These are phyloP conservation scores for Drosophila sp. DNA, from an alignment of 1,140 invertebrate genomes.

Conservation along the genomic window DNA sequence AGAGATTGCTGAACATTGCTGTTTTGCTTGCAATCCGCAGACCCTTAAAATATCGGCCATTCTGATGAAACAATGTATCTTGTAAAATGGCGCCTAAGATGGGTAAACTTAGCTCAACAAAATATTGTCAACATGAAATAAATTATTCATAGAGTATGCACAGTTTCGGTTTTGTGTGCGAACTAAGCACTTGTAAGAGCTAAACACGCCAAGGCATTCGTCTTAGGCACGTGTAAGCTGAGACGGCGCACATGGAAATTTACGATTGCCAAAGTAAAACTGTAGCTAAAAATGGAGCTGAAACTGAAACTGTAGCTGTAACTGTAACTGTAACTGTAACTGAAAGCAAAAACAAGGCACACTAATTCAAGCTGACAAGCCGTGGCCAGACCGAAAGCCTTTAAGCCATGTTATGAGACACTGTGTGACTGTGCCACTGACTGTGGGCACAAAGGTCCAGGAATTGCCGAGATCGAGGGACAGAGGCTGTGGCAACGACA, in stretches of 20 bases:
- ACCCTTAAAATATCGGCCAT: background rate
- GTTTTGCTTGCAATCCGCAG: background rate
- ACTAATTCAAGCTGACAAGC: conserved; percentile 75
- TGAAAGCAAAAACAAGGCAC: conserved; percentile 37
- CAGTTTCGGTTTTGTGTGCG: conserved; percentile 7
- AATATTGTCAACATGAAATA: conserved; percentile 18
- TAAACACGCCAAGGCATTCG: conserved; percentile 49
- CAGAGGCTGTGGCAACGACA: too few species aligned
- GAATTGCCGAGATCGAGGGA: too few species aligned
- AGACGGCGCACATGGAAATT: conserved; percentile 49
- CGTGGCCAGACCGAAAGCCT: conserved; percentile 62
- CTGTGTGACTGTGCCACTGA: background rate
- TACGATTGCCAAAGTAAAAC: conserved; percentile 55
- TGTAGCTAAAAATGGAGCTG: conserved; percentile 2
- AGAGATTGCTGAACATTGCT: background rate
- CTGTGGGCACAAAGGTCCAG: background rate
- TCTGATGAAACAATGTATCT: background rate
- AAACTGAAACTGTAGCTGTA: too few species aligned
- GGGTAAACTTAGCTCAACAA: conserved; percentile 8
- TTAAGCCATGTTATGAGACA: conserved; percentile 60
- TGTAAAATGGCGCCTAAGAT: background rate
- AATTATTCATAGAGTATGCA: conserved; percentile 23
- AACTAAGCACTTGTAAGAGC: conserved; percentile 26
- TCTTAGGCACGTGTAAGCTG: conserved; percentile 47
- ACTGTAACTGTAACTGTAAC: conserved; percentile 1